Evolutionary conservation across 2,113 vertebrate species (phyloP), one percentile per base, ranked within the genome.

Genomic region (Pelodiscus sinensis): DNA sequence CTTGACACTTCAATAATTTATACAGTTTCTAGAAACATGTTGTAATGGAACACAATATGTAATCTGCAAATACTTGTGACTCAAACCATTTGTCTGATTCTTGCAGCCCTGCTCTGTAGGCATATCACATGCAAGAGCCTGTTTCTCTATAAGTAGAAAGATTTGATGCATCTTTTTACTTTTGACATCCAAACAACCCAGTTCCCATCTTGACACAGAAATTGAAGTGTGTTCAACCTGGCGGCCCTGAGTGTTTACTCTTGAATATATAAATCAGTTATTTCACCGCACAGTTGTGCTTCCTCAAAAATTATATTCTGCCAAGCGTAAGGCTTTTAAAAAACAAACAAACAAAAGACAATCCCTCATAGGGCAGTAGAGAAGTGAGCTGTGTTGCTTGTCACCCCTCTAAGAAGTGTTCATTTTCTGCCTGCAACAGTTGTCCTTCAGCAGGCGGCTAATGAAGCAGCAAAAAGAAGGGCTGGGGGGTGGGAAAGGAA

Each of bases 141-240:
- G 87, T 55, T 71, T 85, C 51, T 10, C 3, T 21, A 13, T 57
- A 54, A 52, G 78, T 50, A 90, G 56, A 86, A 82, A 88, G 56
- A 77, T 91, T 94, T 83, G 52, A 88, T n/a, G 80, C 55, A 21
- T 88, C 50, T 85, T 90, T 85, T 92, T 35, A 12, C 79, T 93
- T 89, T 52, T 84, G 87, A 87, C 82, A 89, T 1, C 62, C 82
- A 88, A 94, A 91, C 0, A 1, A 94, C 86, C 68, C 88, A 68
- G 83, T 92, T 90, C 85, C 95, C 56, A 8, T 51, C 89, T 83
- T 95, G 96, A 92, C 90, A 56, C n/a, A 85, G 80, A 86, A 92
- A 79, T 31, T 58, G 65, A 71, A 94, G 89, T 1, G 0, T 57
- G 86, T 92, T 88, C 79, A 86, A 86, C 92, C 90, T 13, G 1